Percentiles rank a stretch among this genome's conserved stretches.
phyloP scores from a whole-genome alignment of 2,797 vertebrate species.

The Spinus olivaceus region DNA sequence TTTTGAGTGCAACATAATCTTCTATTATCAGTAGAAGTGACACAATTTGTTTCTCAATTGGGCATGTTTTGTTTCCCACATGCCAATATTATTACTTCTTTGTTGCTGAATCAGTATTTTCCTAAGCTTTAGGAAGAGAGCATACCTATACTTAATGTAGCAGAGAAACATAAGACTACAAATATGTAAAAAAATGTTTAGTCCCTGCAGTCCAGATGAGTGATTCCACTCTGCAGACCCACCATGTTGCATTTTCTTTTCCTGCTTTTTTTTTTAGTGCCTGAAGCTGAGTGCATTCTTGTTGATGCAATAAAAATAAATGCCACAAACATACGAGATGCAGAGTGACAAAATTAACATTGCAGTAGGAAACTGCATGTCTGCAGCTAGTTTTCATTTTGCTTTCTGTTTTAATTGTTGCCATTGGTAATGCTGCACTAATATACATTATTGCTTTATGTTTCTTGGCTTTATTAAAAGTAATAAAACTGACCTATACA shows the following conservation, averaged over 20 bases:
- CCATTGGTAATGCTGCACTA: not conserved
- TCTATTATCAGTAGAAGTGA: not conserved
- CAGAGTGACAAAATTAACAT: not conserved
- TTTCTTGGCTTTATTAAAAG: slow-evolving; percentile 30
- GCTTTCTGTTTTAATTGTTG: slow-evolving; percentile 6
- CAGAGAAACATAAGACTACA: not conserved
- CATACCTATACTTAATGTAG: not conserved
- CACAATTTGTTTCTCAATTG: slow-evolving; percentile 19
- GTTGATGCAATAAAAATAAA: slow-evolving; percentile 21
- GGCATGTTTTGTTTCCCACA: not conserved
- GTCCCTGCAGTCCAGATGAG: not conserved
- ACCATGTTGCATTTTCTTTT: not conserved
- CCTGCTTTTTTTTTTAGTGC: not conserved
- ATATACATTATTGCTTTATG: not conserved
- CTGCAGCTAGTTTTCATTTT: not conserved
- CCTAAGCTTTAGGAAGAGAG: not conserved
- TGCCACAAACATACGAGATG: not conserved
- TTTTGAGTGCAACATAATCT: not conserved
- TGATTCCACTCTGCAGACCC: not conserved
- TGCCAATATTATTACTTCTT: not conserved
- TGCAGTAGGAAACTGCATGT: not conserved
- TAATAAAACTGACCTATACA: slow-evolving; percentile 31
- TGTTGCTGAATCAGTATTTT: slow-evolving; percentile 20
- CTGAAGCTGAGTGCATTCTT: not conserved
- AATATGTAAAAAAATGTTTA: not conserved